Conservation (phyloP, 53 echinoderm and acorn worm genomes). For the Astropecten irregularis region DNA sequence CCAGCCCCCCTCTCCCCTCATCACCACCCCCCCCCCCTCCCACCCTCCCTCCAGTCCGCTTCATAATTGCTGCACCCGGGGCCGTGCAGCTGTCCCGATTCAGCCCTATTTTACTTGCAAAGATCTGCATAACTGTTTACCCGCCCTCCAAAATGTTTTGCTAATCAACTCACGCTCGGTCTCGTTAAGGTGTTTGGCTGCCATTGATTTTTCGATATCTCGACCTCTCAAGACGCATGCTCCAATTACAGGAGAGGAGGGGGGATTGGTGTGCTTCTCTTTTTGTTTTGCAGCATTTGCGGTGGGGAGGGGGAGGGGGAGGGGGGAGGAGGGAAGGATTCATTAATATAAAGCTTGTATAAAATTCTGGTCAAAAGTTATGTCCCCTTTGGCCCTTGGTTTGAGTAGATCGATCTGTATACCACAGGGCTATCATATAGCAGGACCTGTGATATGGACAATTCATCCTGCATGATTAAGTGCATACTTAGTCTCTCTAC, state of each 20-base stretch:
- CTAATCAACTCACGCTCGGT: conserved; percentile 51
- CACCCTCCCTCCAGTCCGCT: not conserved
- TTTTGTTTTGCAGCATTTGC: conserved; percentile 8
- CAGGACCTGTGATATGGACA: not conserved
- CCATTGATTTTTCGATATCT: conserved; percentile 57
- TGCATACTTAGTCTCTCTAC: too few relatives aligned
- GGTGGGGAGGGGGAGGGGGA: too few relatives aligned
- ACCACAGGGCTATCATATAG: not conserved
- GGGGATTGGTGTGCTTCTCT: not conserved
- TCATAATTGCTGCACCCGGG: conserved; percentile 44
- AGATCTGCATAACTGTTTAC: conserved; percentile 55
- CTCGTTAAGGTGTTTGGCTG: conserved; percentile 53
- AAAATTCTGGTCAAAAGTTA: conserved; percentile 50
- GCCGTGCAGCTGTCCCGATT: conserved; percentile 52
- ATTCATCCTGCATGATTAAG: not conserved
- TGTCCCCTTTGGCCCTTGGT: conserved; percentile 37
- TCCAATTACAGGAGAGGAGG: conserved; percentile 20
- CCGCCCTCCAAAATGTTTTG: conserved; percentile 56
- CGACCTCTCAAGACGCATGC: conserved; percentile 46
- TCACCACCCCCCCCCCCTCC: not conserved
- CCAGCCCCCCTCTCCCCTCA: too few relatives aligned
- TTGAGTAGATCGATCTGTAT: not conserved
- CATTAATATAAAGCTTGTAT: not conserved
- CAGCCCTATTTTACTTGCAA: conserved; percentile 51
- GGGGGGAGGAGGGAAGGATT: not conserved